Conservation (phyloP, 2,113 vertebrate genomes). For the Indri indri region DNA sequence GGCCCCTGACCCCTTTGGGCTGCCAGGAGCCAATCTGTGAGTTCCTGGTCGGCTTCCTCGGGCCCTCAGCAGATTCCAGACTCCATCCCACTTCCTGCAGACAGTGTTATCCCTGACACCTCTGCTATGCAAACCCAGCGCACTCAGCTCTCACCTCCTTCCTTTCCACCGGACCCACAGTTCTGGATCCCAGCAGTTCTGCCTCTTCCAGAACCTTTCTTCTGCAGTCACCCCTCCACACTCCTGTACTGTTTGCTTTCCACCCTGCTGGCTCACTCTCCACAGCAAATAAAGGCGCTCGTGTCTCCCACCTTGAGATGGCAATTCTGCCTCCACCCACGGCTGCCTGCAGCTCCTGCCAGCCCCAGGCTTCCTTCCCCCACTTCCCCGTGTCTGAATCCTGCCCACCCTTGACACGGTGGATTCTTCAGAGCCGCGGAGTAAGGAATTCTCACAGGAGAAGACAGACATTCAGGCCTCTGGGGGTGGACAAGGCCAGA, state of each 20-base stretch:
- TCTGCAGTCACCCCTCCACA: not conserved
- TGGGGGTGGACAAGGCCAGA: not conserved
- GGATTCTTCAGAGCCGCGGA: not conserved
- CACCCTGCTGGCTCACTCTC: not conserved
- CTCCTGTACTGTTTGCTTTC: not conserved
- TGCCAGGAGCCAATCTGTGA: too few relatives aligned
- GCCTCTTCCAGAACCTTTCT: not conserved
- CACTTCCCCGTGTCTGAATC: not conserved
- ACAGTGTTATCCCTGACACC: not conserved
- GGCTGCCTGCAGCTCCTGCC: not conserved
- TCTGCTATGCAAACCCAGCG: not conserved
- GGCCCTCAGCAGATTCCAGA: too few relatives aligned
- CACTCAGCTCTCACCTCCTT: too few relatives aligned
- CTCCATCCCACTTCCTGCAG: too few relatives aligned
- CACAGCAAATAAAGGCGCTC: not conserved
- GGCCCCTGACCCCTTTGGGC: too few relatives aligned
- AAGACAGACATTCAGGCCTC: not conserved
- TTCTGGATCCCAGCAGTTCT: not conserved
- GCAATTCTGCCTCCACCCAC: not conserved
- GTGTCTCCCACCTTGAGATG: not conserved
- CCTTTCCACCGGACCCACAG: not conserved
- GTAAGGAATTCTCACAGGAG: not conserved
- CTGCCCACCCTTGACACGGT: not conserved
- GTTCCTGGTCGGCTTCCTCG: too few relatives aligned
- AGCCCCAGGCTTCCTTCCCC: not conserved